Base-by-base conservation (phyloP, 2,888 invertebrate species). In the Leucania comma region DNA sequence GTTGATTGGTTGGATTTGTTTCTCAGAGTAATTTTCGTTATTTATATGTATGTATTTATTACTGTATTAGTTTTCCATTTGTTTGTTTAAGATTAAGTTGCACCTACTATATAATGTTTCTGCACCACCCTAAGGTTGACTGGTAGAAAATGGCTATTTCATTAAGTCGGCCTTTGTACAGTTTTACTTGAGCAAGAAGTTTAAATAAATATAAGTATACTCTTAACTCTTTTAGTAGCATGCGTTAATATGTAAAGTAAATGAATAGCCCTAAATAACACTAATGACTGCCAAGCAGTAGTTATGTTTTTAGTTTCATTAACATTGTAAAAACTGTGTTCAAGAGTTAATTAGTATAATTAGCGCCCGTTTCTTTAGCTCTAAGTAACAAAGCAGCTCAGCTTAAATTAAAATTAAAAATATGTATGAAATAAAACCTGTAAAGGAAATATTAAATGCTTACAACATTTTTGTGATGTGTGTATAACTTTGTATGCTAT, bases 341-440 rank as follows among this genome's bases (percentile, higher is more conserved):
- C 12, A 17, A 48, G 54, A 24, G 48, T 62, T 70, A 58, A 81
- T 75, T 59, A 66, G 35, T 35, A 50, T 67, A 58, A 77, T 77
- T 54, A 78, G 56, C 61, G 42, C 22, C 38, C n/a, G 56, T 80
- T 70, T 59, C 48, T 66, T 66, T 22, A 60, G n/a, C 46, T 35
- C 22, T 26, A 42, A 53, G 24, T 51, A 56, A 59, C 58, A 65
- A 65, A 69, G 20, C 38, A 26, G 32, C n/a, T 50, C 3, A 35
- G 53, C 32, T 68, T 10, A 14, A 38, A 70, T 72, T 29, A 61
- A 58, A 67, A 48, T 62, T n/a, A 57, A 58, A 58, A 48, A 51
- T 14, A 26, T 78, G 51, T 78, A 29, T 48, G 56, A 12, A 74
- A 48, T 56, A 32, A 32, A 67, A 38, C 26, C 8, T n/a, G 10